Evolutionary conservation across 92 coral and sea anemone genomes (phyloP).

Genomic region (Epizoanthus ramosus): DNA sequence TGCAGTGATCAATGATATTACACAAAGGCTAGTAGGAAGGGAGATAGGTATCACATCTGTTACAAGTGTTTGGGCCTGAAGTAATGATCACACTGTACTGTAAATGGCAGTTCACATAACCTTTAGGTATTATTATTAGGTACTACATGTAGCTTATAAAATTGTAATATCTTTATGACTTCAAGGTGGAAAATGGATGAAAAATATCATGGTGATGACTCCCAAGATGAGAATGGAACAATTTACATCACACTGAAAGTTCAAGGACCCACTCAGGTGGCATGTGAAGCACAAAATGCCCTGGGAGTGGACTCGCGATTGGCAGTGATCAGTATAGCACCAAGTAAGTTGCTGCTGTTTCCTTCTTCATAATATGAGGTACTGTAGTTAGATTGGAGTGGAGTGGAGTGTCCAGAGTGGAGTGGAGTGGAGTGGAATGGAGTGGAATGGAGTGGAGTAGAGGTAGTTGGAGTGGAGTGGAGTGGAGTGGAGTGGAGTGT

Average conservation of each 20-base stretch:
- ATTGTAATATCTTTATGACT: not conserved
- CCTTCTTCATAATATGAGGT: too few species aligned
- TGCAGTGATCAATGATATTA: too few species aligned
- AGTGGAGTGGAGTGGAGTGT: too few species aligned
- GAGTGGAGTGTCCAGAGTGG: too few species aligned
- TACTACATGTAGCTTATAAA: too few species aligned
- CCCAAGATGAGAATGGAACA: constrained; percentile 32
- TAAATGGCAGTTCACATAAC: not conserved
- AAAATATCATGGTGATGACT: constrained; percentile 4
- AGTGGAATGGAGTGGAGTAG: too few species aligned
- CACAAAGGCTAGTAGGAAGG: too few species aligned
- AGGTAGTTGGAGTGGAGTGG: too few species aligned
- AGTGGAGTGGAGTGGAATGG: too few species aligned
- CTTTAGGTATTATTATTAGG: not conserved
- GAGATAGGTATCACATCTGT: too few species aligned
- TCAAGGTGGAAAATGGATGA: constrained; percentile 29
- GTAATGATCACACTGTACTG: not conserved
- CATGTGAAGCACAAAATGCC: constrained; percentile 33
- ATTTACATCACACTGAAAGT: constrained; percentile 5
- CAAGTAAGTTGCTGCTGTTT: not conserved
- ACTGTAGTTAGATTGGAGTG: too few species aligned
- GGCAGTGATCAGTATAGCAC: constrained; percentile 10
- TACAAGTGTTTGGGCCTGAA: too few species aligned
- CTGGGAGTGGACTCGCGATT: constrained; percentile 34
- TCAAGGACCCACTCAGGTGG: constrained; percentile 3